A percentile compares a stretch with the other conserved stretches of the same genome.
Conservation (phyloP, 2,113 vertebrate genomes). For the Gnathonemus echidnorhynchus region DNA sequence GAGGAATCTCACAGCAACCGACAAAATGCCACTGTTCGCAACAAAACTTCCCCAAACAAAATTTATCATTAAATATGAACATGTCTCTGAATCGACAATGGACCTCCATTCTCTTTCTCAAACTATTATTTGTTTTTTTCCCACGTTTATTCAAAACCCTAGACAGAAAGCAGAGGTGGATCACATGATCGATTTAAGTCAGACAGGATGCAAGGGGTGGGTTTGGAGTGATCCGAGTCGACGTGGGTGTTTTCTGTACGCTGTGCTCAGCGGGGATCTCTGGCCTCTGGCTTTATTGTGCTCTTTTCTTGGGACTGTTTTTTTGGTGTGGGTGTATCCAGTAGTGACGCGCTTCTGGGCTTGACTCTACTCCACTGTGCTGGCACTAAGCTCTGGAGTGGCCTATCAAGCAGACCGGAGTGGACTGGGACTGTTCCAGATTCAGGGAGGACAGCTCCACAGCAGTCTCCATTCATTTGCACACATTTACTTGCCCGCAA, state of each 20-base stretch:
- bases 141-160: not conserved
- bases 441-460: not conserved
- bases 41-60: not conserved
- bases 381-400: constrained; percentile 55
- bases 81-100: not conserved
- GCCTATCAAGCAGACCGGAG: constrained; percentile 18
- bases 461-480: not conserved
- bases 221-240: not conserved
- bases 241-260: constrained; percentile 29
- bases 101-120: not conserved
- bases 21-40: not conserved
- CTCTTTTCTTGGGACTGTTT: constrained; percentile 45
- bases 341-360: constrained; percentile 59
- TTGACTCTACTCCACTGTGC: constrained; percentile 24
- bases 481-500: not conserved
- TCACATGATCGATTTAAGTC: not conserved
- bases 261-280: constrained; percentile 56
- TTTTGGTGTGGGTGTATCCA: constrained; percentile 61
- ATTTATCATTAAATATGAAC: not conserved
- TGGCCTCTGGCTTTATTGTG: constrained; percentile 61
- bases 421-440: not conserved
- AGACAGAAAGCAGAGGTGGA: not conserved
- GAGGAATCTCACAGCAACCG: not conserved
- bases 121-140: not conserved
- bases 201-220: not conserved